These are phyloP conservation scores for Frieseomelitta varia DNA, from an alignment of 1,140 invertebrate species.

Conservation along the genomic window DNA sequence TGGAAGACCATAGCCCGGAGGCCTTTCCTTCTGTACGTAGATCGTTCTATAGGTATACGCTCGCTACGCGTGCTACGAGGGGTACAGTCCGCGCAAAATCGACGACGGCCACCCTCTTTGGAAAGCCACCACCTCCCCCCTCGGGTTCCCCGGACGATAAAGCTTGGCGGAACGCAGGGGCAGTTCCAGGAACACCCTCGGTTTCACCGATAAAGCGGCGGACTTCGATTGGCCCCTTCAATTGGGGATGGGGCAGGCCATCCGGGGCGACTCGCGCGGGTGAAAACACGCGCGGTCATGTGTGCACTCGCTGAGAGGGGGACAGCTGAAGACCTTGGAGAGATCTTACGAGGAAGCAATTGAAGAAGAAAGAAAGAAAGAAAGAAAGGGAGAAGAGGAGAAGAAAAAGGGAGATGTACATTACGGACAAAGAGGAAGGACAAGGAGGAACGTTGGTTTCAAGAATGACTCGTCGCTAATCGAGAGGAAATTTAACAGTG, in stretches of 20 bases:
- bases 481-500: no score
- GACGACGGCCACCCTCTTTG: constrained; percentile 34
- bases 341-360: no score
- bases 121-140: constrained; percentile 40
- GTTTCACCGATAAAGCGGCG: constrained; percentile 64
- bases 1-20: constrained; percentile 74
- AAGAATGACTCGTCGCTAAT: no score
- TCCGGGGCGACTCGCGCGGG: background rate
- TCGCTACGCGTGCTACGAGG: constrained; percentile 20
- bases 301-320: background rate
- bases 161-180: constrained; percentile 5
- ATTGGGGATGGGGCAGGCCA: background rate
- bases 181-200: constrained; percentile 47
- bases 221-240: constrained; percentile 65
- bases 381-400: no score
- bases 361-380: no score
- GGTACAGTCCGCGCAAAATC: constrained; percentile 68
- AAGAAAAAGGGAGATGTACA: no score
- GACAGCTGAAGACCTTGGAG: constrained; percentile 4
- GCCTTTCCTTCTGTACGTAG: constrained; percentile 70
- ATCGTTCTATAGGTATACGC: constrained; percentile 44
- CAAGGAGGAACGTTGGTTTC: no score
- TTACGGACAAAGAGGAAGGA: no score
- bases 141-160: constrained; percentile 63
- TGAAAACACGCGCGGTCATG: constrained; percentile 13